Base-by-base conservation (phyloP, 2,113 vertebrate species). In the Thinocorus orbignyianus region DNA sequence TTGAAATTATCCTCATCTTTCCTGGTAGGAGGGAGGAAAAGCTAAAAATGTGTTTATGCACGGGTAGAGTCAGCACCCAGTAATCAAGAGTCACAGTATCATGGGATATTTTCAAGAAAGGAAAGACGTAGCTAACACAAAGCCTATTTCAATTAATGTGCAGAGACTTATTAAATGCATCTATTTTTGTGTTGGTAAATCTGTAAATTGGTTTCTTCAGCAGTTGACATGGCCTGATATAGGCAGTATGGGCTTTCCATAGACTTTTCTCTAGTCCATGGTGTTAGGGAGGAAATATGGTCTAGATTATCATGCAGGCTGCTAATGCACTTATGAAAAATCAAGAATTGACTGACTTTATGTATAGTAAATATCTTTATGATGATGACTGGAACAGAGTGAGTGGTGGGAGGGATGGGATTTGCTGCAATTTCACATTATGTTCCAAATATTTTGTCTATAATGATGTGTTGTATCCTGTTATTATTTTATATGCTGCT, bases 401-500 rank as follows among this genome's bases (percentile, higher is more conserved):
- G 25, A 81, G 48, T 46, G 22, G 41, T 62, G 66, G 52, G 88
- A 93, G 39, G 30, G 13, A 87, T 84, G 65, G 73, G 81, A 93
- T 94, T 94, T 90, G 82, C 68, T 91, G 13, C 52, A 85, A 31
- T 91, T 95, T 95, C 49, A 84, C 37, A 7, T 93, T 86, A 70
- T 61, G n/a, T 94, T 92, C 66, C 70, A 93, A 95, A 79, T 86
- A 92, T 86, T 91, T 94, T 81, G 54, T 58, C 33, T 61, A 20
- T 96, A 96, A 97, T 69, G 93, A 96, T 92, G 96, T 96, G 96
- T 84, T 96, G 88, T 35, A 93, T 97, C 96, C 96, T 95, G 95
- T 94, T 93, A 96, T 91, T 96, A 95, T 92, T 96, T 95, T 91
- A 89, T 76, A 92, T 66, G 44, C 44, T 91, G 11, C 70, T 89